Conservation (phyloP, 2,797 vertebrate genomes). For the Falco berigora region DNA sequence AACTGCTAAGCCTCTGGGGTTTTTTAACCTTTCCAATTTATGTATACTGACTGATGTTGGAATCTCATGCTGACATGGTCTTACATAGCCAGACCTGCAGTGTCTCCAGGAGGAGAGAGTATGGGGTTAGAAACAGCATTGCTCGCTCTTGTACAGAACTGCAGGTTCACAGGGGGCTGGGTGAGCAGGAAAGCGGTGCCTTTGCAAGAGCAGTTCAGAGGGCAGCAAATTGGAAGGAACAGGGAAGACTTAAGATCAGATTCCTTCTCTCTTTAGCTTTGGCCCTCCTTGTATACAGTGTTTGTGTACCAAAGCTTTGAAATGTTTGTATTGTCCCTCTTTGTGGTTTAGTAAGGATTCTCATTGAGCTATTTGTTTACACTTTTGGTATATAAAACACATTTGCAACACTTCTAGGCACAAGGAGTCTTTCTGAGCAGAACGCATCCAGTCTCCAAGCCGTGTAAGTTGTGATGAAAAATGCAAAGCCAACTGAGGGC, state of each 20-base stretch:
- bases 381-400: neutral
- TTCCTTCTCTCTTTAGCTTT: neutral
- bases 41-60: neutral
- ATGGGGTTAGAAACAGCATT: neutral
- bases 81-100: neutral
- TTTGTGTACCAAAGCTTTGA: neutral
- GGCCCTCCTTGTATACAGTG: neutral
- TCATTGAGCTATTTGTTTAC: neutral
- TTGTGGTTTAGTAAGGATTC: neutral
- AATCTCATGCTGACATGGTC: neutral
- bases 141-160: neutral
- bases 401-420: neutral
- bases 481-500: neutral
- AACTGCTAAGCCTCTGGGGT: neutral
- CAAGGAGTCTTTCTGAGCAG: neutral
- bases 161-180: fast-evolving
- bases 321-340: neutral
- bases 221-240: neutral
- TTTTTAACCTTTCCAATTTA: neutral
- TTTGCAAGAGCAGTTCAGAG: neutral
- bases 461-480: neutral
- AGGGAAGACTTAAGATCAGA: neutral
- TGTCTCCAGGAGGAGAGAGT: neutral
- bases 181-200: neutral
- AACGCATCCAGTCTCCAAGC: neutral